Base-by-base conservation (phyloP, 2,888 invertebrate species). In the Watsonalla binaria region DNA sequence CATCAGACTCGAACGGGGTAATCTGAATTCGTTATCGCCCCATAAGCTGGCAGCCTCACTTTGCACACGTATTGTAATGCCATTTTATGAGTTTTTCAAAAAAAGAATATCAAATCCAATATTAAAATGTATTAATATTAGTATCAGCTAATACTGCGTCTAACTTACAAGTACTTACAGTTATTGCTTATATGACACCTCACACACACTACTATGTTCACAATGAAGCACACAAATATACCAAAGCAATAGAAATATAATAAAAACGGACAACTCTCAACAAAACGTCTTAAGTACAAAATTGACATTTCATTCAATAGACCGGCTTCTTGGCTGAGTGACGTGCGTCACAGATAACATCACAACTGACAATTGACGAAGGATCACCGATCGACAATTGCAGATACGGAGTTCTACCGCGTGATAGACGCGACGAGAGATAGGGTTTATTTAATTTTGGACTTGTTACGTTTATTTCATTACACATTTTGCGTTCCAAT, bases 291-390 rank as follows among this genome's bases (percentile, higher is more conserved):
- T 67, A 72, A 73, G 66, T 67, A 66, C 63, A 66, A 74, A 77
- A 78, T 72, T 80, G 82, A 78, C 83, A 77, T 81, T 80, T 86
- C 72, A 84, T 82, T 87, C 76, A 80, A 80, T 80, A 69, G 77
- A 39, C 64, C 66, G 57, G 51, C 57, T 53, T 54, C 61, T 47
- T 59, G 58, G 57, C 53, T 79, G 86, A 87, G 66, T 80, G 87
- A 86, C 86, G 72, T 60, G 54, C 72, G 83, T 82, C 84, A 73
- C 52, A 64, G 87, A 87, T 88, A 87, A 72, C 76, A 69, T 66
- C 74, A 68, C 62, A 70, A 61, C 75, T 77, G 81, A 82, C 86
- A 77, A 67, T 72, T 83, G 85, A 86, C 84, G 84, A 82, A 86
- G 87, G 86, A 84, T 76, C 77, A 68, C 63, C 72, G 80, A 80